A percentile compares a stretch with the other conserved stretches of the same genome.
Conservation (phyloP, 2,113 vertebrate genomes). For the Eubucco bourcierii region DNA sequence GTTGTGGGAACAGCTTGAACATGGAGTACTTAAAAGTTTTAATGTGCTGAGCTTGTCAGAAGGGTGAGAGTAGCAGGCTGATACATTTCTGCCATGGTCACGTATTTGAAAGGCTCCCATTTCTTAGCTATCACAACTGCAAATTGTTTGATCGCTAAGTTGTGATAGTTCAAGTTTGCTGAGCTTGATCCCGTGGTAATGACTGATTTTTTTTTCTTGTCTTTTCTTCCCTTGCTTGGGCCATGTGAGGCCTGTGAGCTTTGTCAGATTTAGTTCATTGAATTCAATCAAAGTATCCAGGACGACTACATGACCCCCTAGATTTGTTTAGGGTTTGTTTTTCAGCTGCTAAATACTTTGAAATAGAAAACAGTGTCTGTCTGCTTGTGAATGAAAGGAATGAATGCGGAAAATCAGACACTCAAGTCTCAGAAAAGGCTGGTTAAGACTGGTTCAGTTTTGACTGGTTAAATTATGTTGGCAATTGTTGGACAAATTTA, state of each 20-base stretch:
- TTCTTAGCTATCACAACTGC: slow-evolving; percentile 31
- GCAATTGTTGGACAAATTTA: not conserved
- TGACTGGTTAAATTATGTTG: not conserved
- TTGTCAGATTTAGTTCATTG: not conserved
- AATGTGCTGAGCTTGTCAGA: not conserved
- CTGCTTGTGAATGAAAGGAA: not conserved
- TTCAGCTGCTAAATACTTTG: not conserved
- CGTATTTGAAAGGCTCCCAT: slow-evolving; percentile 13
- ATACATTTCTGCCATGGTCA: not conserved
- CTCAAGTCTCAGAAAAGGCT: not conserved
- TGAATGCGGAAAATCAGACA: not conserved
- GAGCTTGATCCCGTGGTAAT: not conserved
- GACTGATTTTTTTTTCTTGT: not conserved
- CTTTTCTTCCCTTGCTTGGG: not conserved
- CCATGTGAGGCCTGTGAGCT: not conserved
- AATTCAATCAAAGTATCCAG: not conserved
- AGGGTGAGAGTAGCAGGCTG: not conserved
- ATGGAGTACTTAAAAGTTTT: not conserved
- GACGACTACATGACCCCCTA: not conserved
- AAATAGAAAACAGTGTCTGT: not conserved
- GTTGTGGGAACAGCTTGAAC: slow-evolving; percentile 31
- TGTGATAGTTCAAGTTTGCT: not conserved
- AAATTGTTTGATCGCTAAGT: not conserved
- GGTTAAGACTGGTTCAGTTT: not conserved
- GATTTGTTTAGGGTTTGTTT: not conserved